Percentiles rank a stretch among this genome's conserved stretches.
These are phyloP conservation scores for Tapirus terrestris DNA, from an alignment of 2,113 vertebrate species.

Conservation along the genomic window DNA sequence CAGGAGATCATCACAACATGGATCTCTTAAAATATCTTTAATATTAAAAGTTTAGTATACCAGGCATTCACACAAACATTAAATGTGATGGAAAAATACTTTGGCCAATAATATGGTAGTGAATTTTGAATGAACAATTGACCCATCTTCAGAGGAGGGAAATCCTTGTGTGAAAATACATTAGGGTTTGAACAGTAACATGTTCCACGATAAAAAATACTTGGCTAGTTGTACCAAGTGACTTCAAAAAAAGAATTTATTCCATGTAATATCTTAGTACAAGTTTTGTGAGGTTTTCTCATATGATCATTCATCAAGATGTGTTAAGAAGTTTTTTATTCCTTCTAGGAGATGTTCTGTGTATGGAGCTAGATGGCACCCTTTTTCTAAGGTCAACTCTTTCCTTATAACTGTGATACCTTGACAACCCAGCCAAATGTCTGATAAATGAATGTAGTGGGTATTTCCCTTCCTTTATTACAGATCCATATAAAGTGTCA, in stretches of 20 bases:
- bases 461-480: constrained; percentile 31
- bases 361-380: background rate
- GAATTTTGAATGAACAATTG: constrained; percentile 53
- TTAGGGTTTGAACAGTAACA: background rate
- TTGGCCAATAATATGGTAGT: constrained; percentile 49
- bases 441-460: constrained; percentile 55
- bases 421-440: background rate
- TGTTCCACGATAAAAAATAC: background rate
- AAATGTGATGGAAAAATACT: constrained; percentile 6
- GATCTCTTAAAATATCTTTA: constrained; percentile 39
- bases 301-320: background rate
- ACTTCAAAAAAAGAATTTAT: background rate
- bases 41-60: constrained; percentile 42
- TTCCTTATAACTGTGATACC: background rate
- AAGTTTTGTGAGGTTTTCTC: constrained; percentile 40
- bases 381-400: constrained; percentile 22
- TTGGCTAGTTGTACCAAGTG: background rate
- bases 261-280: background rate
- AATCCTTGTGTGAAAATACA: background rate
- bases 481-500: background rate
- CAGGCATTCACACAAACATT: constrained; percentile 36
- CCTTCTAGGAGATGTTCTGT: background rate
- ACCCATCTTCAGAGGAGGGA: background rate
- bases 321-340: background rate
- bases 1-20: constrained; percentile 48